Conservation (phyloP, 2,797 vertebrate genomes). For the Sebastes matsubarae region DNA sequence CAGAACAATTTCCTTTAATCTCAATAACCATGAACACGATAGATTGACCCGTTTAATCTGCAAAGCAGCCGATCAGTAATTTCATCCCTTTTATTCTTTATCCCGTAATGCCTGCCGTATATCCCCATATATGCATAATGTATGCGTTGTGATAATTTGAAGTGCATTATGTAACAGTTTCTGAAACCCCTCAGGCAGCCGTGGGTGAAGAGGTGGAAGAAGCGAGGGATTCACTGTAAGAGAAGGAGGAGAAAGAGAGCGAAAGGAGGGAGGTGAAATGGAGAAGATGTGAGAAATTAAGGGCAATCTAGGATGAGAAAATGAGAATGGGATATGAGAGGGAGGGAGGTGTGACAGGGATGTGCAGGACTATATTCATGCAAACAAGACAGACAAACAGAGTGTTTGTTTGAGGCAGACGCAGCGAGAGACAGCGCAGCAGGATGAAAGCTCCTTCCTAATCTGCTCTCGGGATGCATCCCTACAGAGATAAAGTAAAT, state of each 20-base stretch:
- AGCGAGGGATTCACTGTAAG: constrained; percentile 54
- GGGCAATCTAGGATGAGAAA: constrained; percentile 49
- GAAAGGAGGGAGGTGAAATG: constrained; percentile 45
- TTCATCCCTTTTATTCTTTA: constrained; percentile 50
- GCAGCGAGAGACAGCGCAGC: not conserved
- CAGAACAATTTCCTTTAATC: constrained; percentile 56
- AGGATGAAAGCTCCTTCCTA: constrained; percentile 19
- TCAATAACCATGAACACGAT: constrained; percentile 48
- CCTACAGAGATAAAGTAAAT: constrained; percentile 19
- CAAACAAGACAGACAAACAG: constrained; percentile 40
- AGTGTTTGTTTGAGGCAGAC: constrained; percentile 47
- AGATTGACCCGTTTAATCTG: constrained; percentile 65
- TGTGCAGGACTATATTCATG: not conserved
- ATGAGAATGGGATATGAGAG: constrained; percentile 31
- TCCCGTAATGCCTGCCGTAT: not conserved
- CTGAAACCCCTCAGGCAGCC: constrained; percentile 62
- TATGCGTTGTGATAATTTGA: constrained; percentile 73
- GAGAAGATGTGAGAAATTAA: constrained; percentile 58
- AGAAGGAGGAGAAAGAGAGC: constrained; percentile 43
- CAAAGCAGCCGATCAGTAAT: constrained; percentile 54
- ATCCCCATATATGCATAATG: constrained; percentile 52
- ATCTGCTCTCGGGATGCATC: constrained; percentile 21
- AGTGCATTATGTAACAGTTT: constrained; percentile 75
- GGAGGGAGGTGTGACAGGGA: constrained; percentile 1
- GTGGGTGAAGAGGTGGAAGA: constrained; percentile 70